Base-by-base conservation (phyloP, 2,113 vertebrate genomes). In the Callithrix jacchus region DNA sequence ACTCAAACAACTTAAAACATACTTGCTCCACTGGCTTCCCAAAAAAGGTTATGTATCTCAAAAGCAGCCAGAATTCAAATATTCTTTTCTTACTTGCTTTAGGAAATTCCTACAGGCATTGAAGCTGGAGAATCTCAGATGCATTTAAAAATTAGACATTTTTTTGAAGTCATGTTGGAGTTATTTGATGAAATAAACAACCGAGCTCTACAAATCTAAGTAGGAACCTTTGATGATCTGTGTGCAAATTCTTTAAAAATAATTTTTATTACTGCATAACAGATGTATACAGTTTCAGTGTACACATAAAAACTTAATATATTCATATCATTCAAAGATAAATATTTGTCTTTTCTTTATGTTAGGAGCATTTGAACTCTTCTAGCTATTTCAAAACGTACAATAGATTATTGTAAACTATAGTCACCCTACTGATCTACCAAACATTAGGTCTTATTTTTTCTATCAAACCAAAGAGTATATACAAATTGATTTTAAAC, bases 71-170 rank as follows among this genome's bases (percentile, higher is more conserved):
- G 20, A 52, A 23, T 23, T 47, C 58, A 73, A 71, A 89, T 79
- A 89, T 77, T 90, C n/a, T 58, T 77, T 86, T 32, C 32, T 74
- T 73, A 5, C 18, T 79, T 96, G 13, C 37, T 89, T 96, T 73
- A 64, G 85, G 45, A 94, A 84, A 88, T 77, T 89, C 30, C 49
- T 47, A 71, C 0, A 81, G 18, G 64, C 54, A 74, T 0, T 42
- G 10, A 94, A 91, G 71, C 42, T 54, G 12, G 9, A 73, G 23
- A 91, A 70, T 25, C 40, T 37, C 37, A 2, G 32, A 87, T 68
- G 82, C 47, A 91, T 73, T 89, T 27, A 66, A 93, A 79, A 94
- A 56, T 83, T 70, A 85, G 54, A 58, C 45, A 76, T 45, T 45
- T 68, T 88, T 92, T 25, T 27, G 70, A 87, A 77, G 37, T 1